Evolutionary conservation across 2,888 invertebrate genomes (phyloP).

Genomic region (Actias luna): DNA sequence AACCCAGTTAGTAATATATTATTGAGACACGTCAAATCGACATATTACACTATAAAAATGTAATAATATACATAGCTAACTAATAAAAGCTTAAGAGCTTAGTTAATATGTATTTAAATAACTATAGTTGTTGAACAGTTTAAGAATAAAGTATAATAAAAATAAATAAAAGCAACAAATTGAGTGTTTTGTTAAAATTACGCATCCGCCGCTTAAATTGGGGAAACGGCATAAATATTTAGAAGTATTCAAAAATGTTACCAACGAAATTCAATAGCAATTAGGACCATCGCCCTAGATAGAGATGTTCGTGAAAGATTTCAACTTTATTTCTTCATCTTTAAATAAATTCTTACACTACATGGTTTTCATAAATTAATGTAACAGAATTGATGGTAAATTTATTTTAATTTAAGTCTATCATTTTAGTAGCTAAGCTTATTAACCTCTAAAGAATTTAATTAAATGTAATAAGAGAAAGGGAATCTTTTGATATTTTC

Average conservation of each 20-base stretch:
- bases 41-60: too few relatives aligned
- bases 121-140: too few relatives aligned
- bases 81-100: too few relatives aligned
- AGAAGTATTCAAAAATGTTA: constrained; percentile 20
- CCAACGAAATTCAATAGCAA: constrained; percentile 20
- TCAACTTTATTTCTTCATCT: constrained; percentile 15
- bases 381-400: constrained; percentile 11
- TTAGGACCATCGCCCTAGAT: constrained; percentile 16
- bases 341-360: background rate
- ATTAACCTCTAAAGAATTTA: background rate
- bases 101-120: too few relatives aligned
- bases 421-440: background rate
- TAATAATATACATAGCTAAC: too few relatives aligned
- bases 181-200: background rate
- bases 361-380: constrained; percentile 13
- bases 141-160: too few relatives aligned
- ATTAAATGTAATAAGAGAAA: background rate
- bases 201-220: background rate
- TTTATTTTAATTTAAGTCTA: background rate
- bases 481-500: background rate
- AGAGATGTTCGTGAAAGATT: constrained; percentile 8
- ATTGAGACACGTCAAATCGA: too few relatives aligned
- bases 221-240: constrained; percentile 18
- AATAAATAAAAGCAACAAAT: background rate
- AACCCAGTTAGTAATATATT: too few relatives aligned